Evolutionary conservation across 2,113 vertebrate genomes (phyloP).

Genomic region (Aplodontia rufa): DNA sequence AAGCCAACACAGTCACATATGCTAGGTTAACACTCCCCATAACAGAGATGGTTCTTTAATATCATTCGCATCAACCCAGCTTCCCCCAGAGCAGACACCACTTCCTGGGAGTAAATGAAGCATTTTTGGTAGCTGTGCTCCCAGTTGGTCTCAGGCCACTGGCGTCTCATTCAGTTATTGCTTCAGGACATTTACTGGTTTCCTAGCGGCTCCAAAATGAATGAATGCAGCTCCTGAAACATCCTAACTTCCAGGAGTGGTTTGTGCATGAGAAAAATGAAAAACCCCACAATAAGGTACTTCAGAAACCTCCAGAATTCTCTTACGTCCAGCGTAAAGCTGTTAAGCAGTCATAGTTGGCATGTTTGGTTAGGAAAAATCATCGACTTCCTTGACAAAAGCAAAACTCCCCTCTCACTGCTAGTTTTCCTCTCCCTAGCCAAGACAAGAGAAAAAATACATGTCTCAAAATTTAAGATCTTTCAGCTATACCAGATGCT

Average conservation of each 20-base stretch:
- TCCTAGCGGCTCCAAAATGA: not conserved
- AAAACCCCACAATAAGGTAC: not conserved
- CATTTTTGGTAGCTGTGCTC: slow-evolving; percentile 35
- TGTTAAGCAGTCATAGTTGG: not conserved
- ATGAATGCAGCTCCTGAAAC: not conserved
- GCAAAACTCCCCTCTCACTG: not conserved
- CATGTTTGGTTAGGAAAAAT: not conserved
- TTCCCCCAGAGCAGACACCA: not conserved
- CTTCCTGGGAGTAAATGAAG: slow-evolving; percentile 42
- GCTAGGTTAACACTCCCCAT: not conserved
- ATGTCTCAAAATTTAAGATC: slow-evolving; percentile 25
- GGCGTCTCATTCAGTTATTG: slow-evolving; percentile 44
- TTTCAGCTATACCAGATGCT: slow-evolving; percentile 63
- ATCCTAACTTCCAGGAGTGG: not conserved
- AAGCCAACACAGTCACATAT: not conserved
- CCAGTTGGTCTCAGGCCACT: slow-evolving; percentile 10
- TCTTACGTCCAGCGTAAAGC: not conserved
- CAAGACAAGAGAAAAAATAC: not conserved
- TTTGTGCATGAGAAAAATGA: not conserved
- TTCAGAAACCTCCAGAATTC: not conserved
- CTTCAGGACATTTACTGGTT: slow-evolving; percentile 19
- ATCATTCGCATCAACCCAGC: not conserved
- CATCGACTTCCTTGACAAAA: not conserved
- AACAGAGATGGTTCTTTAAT: not conserved
- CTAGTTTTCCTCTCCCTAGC: not conserved